These are phyloP conservation scores for Tarsius wallacei DNA, from an alignment of 2,797 vertebrate species.

Conservation along the genomic window DNA sequence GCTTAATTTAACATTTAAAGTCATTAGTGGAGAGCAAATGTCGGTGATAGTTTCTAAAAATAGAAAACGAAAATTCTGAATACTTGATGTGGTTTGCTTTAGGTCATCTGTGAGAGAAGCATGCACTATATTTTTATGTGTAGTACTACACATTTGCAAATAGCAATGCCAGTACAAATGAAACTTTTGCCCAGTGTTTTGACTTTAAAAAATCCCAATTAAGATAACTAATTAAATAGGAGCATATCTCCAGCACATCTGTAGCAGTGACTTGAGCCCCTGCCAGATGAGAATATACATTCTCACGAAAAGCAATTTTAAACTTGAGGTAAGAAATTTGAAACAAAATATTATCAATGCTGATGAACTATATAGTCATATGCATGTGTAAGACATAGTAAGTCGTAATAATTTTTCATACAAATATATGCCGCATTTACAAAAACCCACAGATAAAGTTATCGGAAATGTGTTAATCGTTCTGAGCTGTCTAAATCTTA, in stretches of 20 bases:
- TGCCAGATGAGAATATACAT: neutral
- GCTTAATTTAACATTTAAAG: constrained; percentile 83
- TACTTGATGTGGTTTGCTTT: neutral
- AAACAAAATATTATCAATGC: neutral
- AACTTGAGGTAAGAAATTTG: constrained; percentile 1
- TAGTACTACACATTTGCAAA: constrained; percentile 44
- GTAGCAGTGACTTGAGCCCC: neutral
- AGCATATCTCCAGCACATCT: neutral
- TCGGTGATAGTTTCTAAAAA: constrained; percentile 34
- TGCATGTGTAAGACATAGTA: neutral
- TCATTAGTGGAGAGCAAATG: neutral
- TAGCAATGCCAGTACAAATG: neutral
- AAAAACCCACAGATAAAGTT: neutral
- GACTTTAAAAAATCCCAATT: constrained; percentile 44
- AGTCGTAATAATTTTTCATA: neutral
- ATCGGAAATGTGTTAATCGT: neutral
- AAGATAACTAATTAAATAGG: constrained; percentile 54
- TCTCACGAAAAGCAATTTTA: neutral
- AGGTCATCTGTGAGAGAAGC: constrained; percentile 44
- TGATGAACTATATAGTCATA: neutral
- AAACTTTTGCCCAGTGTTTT: constrained; percentile 23
- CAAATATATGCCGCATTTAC: neutral
- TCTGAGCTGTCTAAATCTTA: constrained; percentile 21
- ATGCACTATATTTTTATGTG: neutral
- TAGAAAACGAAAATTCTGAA: neutral